Evolutionary conservation across 1,140 invertebrate species (phyloP), one percentile per base, ranked within the genome.

Genomic region (Tribolium madens): DNA sequence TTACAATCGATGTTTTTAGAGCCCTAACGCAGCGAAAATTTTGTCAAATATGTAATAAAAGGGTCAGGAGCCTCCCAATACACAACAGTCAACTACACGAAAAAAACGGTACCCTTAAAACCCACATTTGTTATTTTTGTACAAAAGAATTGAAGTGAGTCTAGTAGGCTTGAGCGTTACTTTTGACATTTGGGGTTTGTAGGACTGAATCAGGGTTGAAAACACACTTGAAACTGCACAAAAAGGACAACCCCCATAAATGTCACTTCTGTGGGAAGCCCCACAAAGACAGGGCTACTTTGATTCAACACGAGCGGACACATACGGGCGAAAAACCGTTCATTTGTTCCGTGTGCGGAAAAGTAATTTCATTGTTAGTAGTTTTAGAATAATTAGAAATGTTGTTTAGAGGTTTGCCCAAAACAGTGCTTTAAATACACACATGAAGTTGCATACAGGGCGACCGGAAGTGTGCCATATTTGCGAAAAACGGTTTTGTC

Each of bases 391-490:
- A 26, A 26, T 26, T 26, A 2, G 21, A 26, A 26, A 26, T 4
- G 21, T 26, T 26, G 21, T 26, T 21, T 36, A 83, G 81, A 79
- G 80, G 13, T 83, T 83, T 71, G 76, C 80, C 1, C 81, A 82
- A 78, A 77, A 71, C 2, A 79, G 82, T 47, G 80, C 81, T 7
- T 68, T 84, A 31, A 82, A 80, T 50, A 82, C 83, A 10, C 83
- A 84, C 60, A 82, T 83, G 81, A 82, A 79, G 75, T 75, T 79
- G 21, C 83, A 84, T 60, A 83, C 80, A 1, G 83, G 82, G 12
- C 77, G 81, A 15, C 81, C 83, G 0, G 83, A 83, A 53, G 73
- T 79, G 14, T 84, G 83, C 53, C 71, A 82, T 14, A 72, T 84
- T 50, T 84, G 83, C 52, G 77, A 78, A 0, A 81, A 84, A 60